Conservation (phyloP, 2,888 invertebrate species). For the Luperina testacea region DNA sequence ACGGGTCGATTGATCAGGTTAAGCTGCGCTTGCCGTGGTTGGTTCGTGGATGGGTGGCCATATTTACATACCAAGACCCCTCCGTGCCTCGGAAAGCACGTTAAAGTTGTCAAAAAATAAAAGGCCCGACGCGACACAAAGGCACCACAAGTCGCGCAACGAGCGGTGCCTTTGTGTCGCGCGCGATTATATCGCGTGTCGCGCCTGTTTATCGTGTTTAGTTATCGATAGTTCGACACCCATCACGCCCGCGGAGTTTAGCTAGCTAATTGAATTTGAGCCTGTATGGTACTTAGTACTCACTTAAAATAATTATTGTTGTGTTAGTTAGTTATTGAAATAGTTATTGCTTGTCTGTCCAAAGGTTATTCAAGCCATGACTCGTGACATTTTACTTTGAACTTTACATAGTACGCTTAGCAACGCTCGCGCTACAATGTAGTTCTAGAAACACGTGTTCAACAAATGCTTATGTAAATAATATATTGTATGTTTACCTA, state of each 20-base stretch:
- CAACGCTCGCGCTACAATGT: not conserved
- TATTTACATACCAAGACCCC: not conserved
- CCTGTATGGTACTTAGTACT: not conserved
- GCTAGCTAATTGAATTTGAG: too few relatives aligned
- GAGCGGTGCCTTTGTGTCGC: too few relatives aligned
- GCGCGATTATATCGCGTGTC: too few relatives aligned
- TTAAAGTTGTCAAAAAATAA: too few relatives aligned
- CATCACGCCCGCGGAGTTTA: too few relatives aligned
- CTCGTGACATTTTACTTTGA: constrained; percentile 25
- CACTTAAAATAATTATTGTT: too few relatives aligned
- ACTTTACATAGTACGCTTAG: constrained; percentile 8
- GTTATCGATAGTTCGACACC: too few relatives aligned
- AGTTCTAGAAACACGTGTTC: not conserved
- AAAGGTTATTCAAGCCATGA: constrained; percentile 4
- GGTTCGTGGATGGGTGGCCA: not conserved
- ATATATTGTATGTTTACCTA: constrained; percentile 11
- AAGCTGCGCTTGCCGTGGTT: not conserved
- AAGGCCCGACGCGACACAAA: too few relatives aligned
- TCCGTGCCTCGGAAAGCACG: too few relatives aligned
- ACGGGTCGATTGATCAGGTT: not conserved
- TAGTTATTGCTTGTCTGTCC: not conserved
- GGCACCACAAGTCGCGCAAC: too few relatives aligned
- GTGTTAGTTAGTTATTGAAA: too few relatives aligned
- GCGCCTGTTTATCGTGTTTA: too few relatives aligned
- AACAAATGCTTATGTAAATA: not conserved